Evolutionary conservation across 2,797 vertebrate species (phyloP).

Genomic region (Hylomyscus alleni): DNA sequence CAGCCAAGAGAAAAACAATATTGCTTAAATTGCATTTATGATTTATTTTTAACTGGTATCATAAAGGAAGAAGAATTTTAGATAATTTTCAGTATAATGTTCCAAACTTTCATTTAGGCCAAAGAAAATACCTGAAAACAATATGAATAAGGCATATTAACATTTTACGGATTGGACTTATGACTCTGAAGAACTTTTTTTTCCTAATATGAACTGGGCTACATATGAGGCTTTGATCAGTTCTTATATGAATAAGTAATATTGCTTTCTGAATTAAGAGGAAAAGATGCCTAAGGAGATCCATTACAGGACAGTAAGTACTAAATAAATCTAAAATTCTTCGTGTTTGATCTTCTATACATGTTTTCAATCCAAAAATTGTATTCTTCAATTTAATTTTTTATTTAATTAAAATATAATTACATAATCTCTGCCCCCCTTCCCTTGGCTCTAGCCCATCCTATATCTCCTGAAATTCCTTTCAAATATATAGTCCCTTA

Average conservation of each 20-base stretch:
- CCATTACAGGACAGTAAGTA: conserved; percentile 75
- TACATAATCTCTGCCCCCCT: background rate
- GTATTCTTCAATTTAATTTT: background rate
- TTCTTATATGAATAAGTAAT: conserved; percentile 85
- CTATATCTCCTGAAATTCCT: background rate
- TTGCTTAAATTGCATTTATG: background rate
- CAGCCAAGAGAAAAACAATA: background rate
- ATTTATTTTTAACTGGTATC: background rate
- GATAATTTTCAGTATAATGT: conserved; percentile 6
- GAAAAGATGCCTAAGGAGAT: conserved; percentile 83
- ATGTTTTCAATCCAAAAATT: background rate
- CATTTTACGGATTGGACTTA: conserved; percentile 81
- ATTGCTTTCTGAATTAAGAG: conserved; percentile 84
- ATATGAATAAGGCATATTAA: conserved; percentile 76
- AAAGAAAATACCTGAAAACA: conserved; percentile 76
- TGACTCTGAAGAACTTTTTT: conserved; percentile 76
- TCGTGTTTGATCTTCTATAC: conserved; percentile 70
- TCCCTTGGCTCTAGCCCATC: background rate
- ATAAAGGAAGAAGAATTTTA: background rate
- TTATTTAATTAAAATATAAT: background rate
- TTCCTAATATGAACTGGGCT: conserved; percentile 74
- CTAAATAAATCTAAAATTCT: conserved; percentile 84
- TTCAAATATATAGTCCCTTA: background rate
- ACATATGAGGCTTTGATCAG: conserved; percentile 87
- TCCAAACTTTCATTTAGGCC: conserved; percentile 57